A percentile compares a stretch with the other conserved stretches of the same genome.
These are phyloP conservation scores for Ammodytes dubius DNA, from an alignment of 2,113 vertebrate genomes.

Conservation along the genomic window DNA sequence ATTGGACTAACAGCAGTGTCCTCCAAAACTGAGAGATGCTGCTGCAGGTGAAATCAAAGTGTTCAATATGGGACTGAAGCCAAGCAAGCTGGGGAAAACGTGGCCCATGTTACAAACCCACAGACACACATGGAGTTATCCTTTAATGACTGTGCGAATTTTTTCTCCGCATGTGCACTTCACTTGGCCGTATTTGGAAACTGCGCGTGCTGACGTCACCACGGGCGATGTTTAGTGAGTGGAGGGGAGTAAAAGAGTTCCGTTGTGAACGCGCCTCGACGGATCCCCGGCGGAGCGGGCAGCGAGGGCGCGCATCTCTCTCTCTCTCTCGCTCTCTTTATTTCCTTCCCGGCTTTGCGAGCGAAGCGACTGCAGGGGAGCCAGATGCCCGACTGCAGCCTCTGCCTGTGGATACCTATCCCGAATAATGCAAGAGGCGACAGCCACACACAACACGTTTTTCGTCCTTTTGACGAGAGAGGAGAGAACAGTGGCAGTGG, in stretches of 20 bases:
- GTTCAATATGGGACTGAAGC: not conserved
- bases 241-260: slow-evolving; percentile 24
- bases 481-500: slow-evolving; percentile 31
- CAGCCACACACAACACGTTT: slow-evolving; percentile 54
- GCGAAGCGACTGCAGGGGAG: slow-evolving; percentile 85
- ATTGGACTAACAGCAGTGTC: not conserved
- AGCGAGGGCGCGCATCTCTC: slow-evolving; percentile 79
- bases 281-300: slow-evolving; percentile 75
- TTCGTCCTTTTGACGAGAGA: slow-evolving; percentile 38
- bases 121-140: not conserved
- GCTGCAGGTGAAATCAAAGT: too few relatives aligned
- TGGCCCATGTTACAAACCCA: not conserved
- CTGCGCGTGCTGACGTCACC: slow-evolving; percentile 81
- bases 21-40: not conserved
- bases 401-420: slow-evolving; percentile 78
- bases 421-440: slow-evolving; percentile 73
- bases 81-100: not conserved
- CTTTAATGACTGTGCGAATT: slow-evolving; percentile 1
- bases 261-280: slow-evolving; percentile 78
- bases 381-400: slow-evolving; percentile 83
- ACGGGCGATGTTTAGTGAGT: slow-evolving; percentile 17
- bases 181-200: slow-evolving; percentile 65
- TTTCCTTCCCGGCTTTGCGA: slow-evolving; percentile 52
- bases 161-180: slow-evolving; percentile 9
- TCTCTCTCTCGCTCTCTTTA: slow-evolving; percentile 15